Percentiles rank a stretch among this genome's conserved stretches.
phyloP scores from a whole-genome alignment of 2,113 vertebrate genomes.

The Aviceda subcristata region DNA sequence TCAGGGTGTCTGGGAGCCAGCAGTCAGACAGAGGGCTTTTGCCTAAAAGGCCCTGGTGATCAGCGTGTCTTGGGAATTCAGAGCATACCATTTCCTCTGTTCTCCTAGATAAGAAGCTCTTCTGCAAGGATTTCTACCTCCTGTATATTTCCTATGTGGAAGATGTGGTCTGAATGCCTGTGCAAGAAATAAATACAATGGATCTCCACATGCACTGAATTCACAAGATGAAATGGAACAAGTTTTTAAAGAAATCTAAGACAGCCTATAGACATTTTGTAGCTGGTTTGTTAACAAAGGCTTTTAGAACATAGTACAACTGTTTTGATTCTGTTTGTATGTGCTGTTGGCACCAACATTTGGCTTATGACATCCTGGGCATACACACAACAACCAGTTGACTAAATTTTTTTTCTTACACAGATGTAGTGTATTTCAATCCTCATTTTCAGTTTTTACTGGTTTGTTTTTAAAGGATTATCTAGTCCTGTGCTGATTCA shows the following conservation, averaged over 20 bases:
- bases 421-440: neutral
- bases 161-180: neutral
- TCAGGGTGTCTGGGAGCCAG: neutral
- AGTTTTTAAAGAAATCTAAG: neutral
- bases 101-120: neutral
- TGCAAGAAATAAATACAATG: neutral
- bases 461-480: neutral
- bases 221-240: neutral
- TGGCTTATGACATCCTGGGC: neutral
- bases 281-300: neutral
- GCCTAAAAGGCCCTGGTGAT: neutral
- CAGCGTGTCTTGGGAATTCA: neutral
- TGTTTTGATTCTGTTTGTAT: neutral
- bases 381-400: neutral
- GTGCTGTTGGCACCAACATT: neutral
- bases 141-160: neutral
- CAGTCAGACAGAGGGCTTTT: neutral
- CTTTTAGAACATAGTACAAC: neutral
- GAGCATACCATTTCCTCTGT: neutral
- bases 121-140: neutral
- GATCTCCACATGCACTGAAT: neutral
- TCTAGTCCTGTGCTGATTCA: neutral
- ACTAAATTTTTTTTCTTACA: neutral
- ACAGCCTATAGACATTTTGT: neutral
- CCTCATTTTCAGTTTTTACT: neutral